These are phyloP conservation scores for Erithacus rubecula DNA, from an alignment of 2,797 vertebrate genomes.

Conservation along the genomic window DNA sequence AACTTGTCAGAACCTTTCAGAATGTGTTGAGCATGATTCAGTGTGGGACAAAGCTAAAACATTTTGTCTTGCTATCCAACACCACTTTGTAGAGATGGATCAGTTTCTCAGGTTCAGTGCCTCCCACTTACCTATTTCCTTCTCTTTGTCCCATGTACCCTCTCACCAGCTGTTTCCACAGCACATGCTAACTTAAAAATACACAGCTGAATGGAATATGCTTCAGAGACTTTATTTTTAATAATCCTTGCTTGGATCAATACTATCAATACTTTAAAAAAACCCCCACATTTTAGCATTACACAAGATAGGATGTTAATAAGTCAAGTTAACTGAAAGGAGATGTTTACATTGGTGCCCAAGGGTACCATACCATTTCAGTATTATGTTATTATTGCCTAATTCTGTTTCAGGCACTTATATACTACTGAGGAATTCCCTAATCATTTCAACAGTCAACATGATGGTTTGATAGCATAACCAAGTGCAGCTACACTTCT, in stretches of 20 bases:
- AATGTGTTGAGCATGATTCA: background rate
- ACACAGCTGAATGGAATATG: background rate
- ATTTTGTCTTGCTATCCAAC: background rate
- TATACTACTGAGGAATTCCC: background rate
- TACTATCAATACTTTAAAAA: background rate
- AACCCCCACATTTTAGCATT: background rate
- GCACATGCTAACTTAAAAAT: background rate
- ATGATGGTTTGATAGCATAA: slow-evolving; percentile 11
- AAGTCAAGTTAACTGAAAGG: slow-evolving; percentile 1
- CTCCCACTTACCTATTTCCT: background rate
- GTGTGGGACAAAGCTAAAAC: background rate
- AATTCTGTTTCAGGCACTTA: slow-evolving; percentile 4
- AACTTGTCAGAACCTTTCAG: background rate
- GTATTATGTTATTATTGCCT: background rate
- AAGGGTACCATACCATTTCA: background rate
- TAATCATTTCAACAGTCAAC: background rate
- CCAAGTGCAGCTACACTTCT: slow-evolving; percentile 3
- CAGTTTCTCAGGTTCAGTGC: background rate
- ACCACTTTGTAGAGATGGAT: background rate
- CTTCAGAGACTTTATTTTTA: background rate
- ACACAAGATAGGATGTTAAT: background rate
- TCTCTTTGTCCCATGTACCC: background rate
- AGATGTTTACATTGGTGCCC: slow-evolving; percentile 8
- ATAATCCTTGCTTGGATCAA: background rate
- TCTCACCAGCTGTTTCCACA: background rate